Evolutionary conservation across 2,888 invertebrate species (phyloP).

Genomic region (Hypselothyrea guttata): DNA sequence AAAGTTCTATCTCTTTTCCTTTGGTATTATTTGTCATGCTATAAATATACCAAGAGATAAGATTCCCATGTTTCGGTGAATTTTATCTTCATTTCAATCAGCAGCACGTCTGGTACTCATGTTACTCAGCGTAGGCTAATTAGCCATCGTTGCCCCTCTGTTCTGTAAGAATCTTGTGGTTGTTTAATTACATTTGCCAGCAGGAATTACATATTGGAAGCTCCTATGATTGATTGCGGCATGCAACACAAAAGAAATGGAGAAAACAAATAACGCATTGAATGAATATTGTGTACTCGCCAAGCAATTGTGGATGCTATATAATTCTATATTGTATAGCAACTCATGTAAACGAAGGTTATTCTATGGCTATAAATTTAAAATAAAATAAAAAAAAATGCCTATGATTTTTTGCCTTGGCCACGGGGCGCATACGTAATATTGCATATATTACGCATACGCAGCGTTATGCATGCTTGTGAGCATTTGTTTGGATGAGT

Average conservation of each 20-base stretch:
- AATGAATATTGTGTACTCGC: conserved; percentile 13
- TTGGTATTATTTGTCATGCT: too few relatives aligned
- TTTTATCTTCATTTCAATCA: neutral
- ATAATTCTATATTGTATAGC: neutral
- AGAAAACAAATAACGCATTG: conserved; percentile 21
- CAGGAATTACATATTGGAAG: conserved; percentile 30
- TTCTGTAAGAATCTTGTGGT: conserved; percentile 5
- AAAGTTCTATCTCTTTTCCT: too few relatives aligned
- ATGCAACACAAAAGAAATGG: too few relatives aligned
- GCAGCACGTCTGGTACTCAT: neutral
- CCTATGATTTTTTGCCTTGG: conserved; percentile 50
- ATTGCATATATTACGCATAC: conserved; percentile 68
- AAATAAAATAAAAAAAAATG: conserved; percentile 31
- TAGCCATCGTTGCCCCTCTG: conserved; percentile 11
- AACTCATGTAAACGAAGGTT: conserved; percentile 8
- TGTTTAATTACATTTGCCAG: conserved; percentile 50
- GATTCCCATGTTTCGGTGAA: neutral
- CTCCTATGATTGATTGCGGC: conserved; percentile 36
- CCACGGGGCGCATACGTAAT: conserved; percentile 53
- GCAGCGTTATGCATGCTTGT: conserved; percentile 43
- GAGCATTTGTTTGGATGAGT: conserved; percentile 30
- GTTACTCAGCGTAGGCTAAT: conserved; percentile 24
- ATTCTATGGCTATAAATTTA: conserved; percentile 25
- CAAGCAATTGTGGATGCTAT: conserved; percentile 9
- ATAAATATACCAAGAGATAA: neutral